Base-by-base conservation (phyloP, 2,797 vertebrate genomes). In the Pogonophryne albipinna region DNA sequence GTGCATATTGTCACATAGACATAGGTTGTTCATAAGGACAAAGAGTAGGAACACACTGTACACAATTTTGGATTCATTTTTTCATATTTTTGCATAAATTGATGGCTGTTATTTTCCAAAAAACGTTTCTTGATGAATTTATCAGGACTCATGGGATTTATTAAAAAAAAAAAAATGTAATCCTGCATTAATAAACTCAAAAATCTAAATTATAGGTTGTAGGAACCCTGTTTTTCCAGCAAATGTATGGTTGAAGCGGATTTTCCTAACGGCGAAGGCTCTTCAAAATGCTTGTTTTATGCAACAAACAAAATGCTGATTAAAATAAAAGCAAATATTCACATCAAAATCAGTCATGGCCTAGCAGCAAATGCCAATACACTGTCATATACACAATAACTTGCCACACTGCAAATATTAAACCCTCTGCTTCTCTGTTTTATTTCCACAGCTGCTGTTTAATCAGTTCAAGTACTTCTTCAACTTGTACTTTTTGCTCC, bases 401-500 rank as follows among this genome's bases (percentile, higher is more conserved):
- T 55, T 41, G 12, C 0, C 9, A 61, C n/a, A 38, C 16, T 15
- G 49, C 7, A 44, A 51, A 34, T 51, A 11, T 66, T 50, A 79
- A 3, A 77, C 42, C 9, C 20, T 67, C 10, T 71, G 3, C 38
- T 66, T 53, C 8, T 78, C 45, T 83, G 57, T 69, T 71, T 63
- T 88, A 34, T 88, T 51, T 88, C 83, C 52, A 16, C 92, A 99
- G 98, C 97, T 99, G 71, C 93, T 99, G 78, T 99, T 95, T 76
- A 97, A 99, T 92, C 98, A 99, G 93, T 99, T 99, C 94, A 99
- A 99, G 84, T 99, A 99, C 92, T 99, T 99, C 94, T 98, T 97
- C 96, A 99, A 99, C 91, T 94, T 99, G 79, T 99, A 99, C 85
- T 99, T 99, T 84, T 89, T 99, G 85, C 95, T 99, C 4, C 86